Evolutionary conservation across 2,113 vertebrate species (phyloP).

Genomic region (Rhinogobius similis): DNA sequence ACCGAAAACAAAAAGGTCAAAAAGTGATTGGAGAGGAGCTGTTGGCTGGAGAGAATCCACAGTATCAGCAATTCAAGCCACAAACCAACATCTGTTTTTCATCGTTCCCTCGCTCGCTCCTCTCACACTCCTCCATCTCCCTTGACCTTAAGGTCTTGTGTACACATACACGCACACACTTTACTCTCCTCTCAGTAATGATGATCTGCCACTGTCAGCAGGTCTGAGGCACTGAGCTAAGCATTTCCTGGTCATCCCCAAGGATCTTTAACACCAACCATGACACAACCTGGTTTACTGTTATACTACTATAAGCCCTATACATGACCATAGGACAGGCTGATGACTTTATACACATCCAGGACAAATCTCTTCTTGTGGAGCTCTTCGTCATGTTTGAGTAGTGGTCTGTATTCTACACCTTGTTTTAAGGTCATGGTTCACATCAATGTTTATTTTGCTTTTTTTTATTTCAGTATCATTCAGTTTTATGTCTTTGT

Average conservation of each 20-base stretch:
- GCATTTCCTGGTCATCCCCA: slow-evolving; percentile 53
- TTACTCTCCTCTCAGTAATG: slow-evolving; percentile 33
- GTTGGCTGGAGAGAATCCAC: slow-evolving; percentile 32
- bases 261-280: slow-evolving; percentile 39
- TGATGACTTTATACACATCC: slow-evolving; percentile 24
- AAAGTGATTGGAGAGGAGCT: slow-evolving; percentile 17
- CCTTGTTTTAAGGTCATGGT: background rate
- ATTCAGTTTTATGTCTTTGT: no score
- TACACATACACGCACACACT: background rate
- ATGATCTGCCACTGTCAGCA: slow-evolving; percentile 58
- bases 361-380: background rate
- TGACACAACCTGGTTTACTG: slow-evolving; percentile 33
- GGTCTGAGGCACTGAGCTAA: slow-evolving; percentile 61
- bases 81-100: slow-evolving; percentile 49
- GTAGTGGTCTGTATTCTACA: background rate
- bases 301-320: background rate
- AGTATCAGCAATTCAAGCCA: slow-evolving; percentile 56
- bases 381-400: background rate
- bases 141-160: slow-evolving; percentile 45
- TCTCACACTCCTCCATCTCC: slow-evolving; percentile 33
- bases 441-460: background rate
- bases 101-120: slow-evolving; percentile 32
- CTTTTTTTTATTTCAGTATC: no score
- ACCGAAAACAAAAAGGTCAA: background rate
- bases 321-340: slow-evolving; percentile 11